Evolutionary conservation across 2,113 vertebrate species (phyloP).

Genomic region (Neotoma lepida): DNA sequence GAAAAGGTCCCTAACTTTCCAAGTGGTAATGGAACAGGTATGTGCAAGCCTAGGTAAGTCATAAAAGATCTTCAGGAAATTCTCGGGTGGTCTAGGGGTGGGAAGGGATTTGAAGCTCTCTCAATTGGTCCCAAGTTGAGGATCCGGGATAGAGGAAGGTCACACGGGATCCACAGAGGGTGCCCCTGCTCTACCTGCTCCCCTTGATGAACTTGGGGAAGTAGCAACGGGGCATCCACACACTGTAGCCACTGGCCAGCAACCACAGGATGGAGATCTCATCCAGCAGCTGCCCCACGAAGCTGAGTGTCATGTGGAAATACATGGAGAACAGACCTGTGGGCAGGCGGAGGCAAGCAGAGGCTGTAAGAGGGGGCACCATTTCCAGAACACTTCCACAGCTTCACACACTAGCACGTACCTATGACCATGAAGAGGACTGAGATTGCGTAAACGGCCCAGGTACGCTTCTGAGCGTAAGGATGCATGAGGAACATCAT

Average conservation of each 20-base stretch:
- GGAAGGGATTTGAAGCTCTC: background rate
- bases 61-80: background rate
- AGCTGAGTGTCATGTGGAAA: conserved; percentile 98
- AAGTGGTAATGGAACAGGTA: background rate
- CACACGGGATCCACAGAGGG: background rate
- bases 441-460: conserved; percentile 85
- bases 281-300: conserved; percentile 94
- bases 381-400: fast-evolving
- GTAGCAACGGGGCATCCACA: conserved; percentile 91
- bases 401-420: conserved; percentile 69
- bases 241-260: conserved; percentile 87
- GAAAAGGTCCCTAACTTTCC: background rate
- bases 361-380: fast-evolving
- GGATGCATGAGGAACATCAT: conserved; percentile 92
- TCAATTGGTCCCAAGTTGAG: background rate
- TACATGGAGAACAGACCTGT: conserved; percentile 94
- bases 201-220: conserved; percentile 89
- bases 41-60: background rate
- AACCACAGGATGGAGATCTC: conserved; percentile 97
- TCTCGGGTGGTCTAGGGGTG: background rate
- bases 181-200: conserved; percentile 86
- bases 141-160: background rate
- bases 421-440: conserved; percentile 91
- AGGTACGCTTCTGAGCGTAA: conserved; percentile 87
- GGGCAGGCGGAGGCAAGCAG: background rate